These are phyloP conservation scores for Mastigias papua DNA, from an alignment of 30 jellyfish, hydroid and myxozoan genomes.

Conservation along the genomic window DNA sequence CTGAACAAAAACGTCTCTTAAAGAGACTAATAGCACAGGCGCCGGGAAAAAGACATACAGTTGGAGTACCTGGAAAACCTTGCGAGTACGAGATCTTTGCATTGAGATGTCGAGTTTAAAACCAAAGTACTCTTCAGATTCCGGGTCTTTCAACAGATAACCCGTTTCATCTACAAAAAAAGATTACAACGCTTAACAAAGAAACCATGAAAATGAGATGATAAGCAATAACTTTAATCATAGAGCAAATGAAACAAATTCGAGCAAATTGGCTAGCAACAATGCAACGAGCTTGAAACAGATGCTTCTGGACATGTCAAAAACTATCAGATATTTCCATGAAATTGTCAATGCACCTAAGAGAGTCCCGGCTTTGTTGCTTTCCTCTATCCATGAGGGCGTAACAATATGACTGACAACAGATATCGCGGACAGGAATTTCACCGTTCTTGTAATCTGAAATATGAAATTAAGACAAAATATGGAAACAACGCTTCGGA, in stretches of 20 bases:
- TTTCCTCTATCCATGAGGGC: slow-evolving; percentile 98
- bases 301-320: too few relatives aligned
- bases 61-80: slow-evolving; percentile 81
- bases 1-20: too few relatives aligned
- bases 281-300: too few relatives aligned
- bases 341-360: slow-evolving; percentile 56
- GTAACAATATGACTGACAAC: slow-evolving; percentile 91
- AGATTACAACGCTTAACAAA: too few relatives aligned
- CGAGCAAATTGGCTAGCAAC: too few relatives aligned
- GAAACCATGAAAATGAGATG: too few relatives aligned
- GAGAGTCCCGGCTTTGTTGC: slow-evolving; percentile 80
- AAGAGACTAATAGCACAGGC: too few relatives aligned
- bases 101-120: slow-evolving; percentile 86
- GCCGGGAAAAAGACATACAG: too few relatives aligned
- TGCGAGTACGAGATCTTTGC: slow-evolving; percentile 93
- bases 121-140: slow-evolving; percentile 93
- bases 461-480: neutral
- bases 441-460: slow-evolving; percentile 97
- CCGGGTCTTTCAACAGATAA: slow-evolving; percentile 87
- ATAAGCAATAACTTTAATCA: too few relatives aligned
- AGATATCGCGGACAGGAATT: slow-evolving; percentile 93
- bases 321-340: too few relatives aligned
- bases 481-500: too few relatives aligned
- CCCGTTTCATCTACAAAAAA: slow-evolving; percentile 76
- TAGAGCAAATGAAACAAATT: too few relatives aligned